Conservation (phyloP, 2,113 vertebrate genomes). For the Trogon surrucura region DNA sequence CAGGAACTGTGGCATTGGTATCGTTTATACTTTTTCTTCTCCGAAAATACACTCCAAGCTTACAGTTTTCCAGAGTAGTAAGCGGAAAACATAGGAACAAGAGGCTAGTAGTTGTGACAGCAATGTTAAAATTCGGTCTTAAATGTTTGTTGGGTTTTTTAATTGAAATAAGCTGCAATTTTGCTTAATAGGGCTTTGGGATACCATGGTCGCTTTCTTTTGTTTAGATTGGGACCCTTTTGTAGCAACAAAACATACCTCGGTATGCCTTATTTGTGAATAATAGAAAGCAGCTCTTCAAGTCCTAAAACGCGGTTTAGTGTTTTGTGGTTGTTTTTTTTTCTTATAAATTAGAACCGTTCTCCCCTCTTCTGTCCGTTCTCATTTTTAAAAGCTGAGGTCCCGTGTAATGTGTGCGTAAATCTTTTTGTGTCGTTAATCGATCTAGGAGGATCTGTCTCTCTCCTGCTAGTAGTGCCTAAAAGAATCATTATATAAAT, state of each 20-base stretch:
- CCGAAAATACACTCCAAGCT: not conserved
- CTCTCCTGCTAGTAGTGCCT: not conserved
- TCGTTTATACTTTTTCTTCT: not conserved
- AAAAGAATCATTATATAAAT: not conserved
- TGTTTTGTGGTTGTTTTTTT: not conserved
- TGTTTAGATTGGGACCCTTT: not conserved
- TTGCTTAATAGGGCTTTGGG: not conserved
- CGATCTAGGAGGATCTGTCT: accelerated
- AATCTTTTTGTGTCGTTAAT: not conserved
- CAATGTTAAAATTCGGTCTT: not conserved
- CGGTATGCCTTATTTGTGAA: not conserved
- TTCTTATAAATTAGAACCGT: not conserved
- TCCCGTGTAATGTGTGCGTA: not conserved
- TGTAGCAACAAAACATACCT: not conserved
- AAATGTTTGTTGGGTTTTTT: not conserved
- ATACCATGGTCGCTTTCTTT: not conserved
- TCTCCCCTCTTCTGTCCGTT: not conserved
- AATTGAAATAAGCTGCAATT: not conserved
- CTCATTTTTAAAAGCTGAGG: not conserved
- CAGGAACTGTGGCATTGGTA: not conserved
- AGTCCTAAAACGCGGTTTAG: not conserved
- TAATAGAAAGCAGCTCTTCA: not conserved
- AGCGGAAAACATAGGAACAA: not conserved
- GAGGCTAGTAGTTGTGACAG: not conserved
- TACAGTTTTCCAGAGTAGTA: accelerated